Evolutionary conservation across 2,797 vertebrate species (phyloP).

Genomic region (Xiphorhynchus erythropygius): DNA sequence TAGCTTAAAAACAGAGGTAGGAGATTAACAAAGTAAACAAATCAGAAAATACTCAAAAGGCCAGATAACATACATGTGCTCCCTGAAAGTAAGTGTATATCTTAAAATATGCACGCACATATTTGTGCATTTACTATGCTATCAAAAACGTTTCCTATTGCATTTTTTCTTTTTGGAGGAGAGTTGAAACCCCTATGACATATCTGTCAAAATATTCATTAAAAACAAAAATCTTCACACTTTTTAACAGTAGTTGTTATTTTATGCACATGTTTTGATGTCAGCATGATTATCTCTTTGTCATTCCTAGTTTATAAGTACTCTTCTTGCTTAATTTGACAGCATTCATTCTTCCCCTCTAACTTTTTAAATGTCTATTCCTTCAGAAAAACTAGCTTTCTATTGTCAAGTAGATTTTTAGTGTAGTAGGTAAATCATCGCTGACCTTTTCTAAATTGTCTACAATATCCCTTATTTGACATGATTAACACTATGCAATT

Average conservation of each 20-base stretch:
- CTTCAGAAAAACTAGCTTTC: background rate
- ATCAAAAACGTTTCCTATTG: background rate
- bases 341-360: conserved; percentile 9
- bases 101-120: background rate
- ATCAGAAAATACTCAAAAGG: background rate
- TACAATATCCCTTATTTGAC: background rate
- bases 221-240: conserved; percentile 45
- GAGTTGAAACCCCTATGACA: conserved; percentile 31
- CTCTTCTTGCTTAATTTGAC: conserved; percentile 3
- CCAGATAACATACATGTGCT: background rate
- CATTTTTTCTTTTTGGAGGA: background rate
- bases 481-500: background rate
- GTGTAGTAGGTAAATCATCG: background rate
- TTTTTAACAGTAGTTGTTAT: conserved; percentile 14
- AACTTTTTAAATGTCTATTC: background rate
- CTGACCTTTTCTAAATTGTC: background rate
- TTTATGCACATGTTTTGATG: conserved; percentile 46
- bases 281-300: conserved; percentile 32
- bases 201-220: conserved; percentile 58
- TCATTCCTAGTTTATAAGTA: background rate
- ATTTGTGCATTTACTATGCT: background rate
- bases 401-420: background rate
- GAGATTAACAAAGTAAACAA: background rate
- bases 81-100: background rate
- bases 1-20: background rate